These are phyloP conservation scores for Stegodyphus dumicola DNA, from an alignment of 1,140 invertebrate species.

Conservation along the genomic window DNA sequence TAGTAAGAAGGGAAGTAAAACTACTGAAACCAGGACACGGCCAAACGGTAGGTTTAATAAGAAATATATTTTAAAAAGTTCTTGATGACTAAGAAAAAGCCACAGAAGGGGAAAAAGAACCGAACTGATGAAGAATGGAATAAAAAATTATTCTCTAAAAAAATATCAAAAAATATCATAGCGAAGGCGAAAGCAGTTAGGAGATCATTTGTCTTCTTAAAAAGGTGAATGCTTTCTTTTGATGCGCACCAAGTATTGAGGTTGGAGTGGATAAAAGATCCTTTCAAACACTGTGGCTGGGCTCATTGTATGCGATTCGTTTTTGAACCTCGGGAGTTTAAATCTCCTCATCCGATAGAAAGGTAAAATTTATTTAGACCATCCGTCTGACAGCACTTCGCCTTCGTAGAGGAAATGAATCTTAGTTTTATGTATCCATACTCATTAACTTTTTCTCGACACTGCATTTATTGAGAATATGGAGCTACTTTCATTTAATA, in stretches of 20 bases:
- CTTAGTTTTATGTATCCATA: no score
- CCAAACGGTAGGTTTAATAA: conserved; percentile 51
- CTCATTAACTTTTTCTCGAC: no score
- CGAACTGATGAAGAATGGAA: conserved; percentile 49
- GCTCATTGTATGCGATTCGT: conserved; percentile 8
- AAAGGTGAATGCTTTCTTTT: conserved; percentile 41
- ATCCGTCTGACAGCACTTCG: no score
- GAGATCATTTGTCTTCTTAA: conserved; percentile 43
- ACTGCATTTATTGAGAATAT: no score
- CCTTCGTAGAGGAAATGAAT: no score
- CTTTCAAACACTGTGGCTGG: conserved; percentile 25
- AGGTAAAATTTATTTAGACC: no score
- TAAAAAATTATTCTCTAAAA: conserved; percentile 26
- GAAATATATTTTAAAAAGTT: conserved; percentile 56
- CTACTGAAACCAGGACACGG: conserved; percentile 45
- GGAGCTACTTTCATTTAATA: no score
- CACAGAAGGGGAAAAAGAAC: conserved; percentile 40
- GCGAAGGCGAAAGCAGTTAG: conserved; percentile 45
- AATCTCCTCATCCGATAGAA: not conserved
- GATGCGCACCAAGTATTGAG: conserved; percentile 18
- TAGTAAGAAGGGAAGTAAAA: conserved; percentile 49
- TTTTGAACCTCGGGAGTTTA: conserved; percentile 11
- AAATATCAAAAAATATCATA: conserved; percentile 5
- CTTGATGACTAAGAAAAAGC: conserved; percentile 55
- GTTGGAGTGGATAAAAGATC: conserved; percentile 30